Conservation (phyloP, 1,140 invertebrate genomes). For the Drosophila sucinea region DNA sequence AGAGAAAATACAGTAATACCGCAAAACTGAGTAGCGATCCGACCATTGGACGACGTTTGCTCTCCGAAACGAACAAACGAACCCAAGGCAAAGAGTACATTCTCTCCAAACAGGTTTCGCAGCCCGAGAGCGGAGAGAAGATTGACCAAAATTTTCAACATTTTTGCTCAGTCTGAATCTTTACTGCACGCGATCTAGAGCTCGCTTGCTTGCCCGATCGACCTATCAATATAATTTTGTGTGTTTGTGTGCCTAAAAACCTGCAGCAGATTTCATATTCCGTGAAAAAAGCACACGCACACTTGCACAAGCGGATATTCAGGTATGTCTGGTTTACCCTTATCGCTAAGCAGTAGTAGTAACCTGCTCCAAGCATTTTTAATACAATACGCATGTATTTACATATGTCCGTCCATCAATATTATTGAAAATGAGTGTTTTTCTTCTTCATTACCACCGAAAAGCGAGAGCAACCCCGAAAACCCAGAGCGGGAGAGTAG, state of each 20-base stretch:
- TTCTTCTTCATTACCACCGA: background rate
- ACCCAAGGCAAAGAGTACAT: slow-evolving; percentile 21
- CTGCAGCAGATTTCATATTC: slow-evolving; percentile 56
- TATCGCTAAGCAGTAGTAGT: background rate
- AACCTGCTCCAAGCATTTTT: background rate
- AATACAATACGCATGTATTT: no score
- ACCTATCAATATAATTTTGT: slow-evolving; percentile 6
- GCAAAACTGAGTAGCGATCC: background rate
- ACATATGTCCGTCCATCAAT: no score
- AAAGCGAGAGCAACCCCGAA: slow-evolving; percentile 1
- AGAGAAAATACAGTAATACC: background rate
- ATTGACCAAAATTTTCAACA: slow-evolving; percentile 41
- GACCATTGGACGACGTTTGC: no score
- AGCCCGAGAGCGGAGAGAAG: slow-evolving; percentile 22
- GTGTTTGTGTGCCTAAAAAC: slow-evolving; percentile 68
- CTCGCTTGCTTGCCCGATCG: background rate
- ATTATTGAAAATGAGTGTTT: background rate
- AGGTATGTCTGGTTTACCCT: slow-evolving; percentile 21
- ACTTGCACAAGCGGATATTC: background rate
- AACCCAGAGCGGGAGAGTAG: background rate
- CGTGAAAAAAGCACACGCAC: background rate
- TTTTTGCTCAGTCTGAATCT: slow-evolving; percentile 34
- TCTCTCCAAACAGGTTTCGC: slow-evolving; percentile 58
- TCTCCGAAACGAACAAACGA: slow-evolving; percentile 2
- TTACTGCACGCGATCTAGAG: slow-evolving; percentile 14